Evolutionary conservation across 2,888 invertebrate species (phyloP).

Genomic region (Odontothrips loti): DNA sequence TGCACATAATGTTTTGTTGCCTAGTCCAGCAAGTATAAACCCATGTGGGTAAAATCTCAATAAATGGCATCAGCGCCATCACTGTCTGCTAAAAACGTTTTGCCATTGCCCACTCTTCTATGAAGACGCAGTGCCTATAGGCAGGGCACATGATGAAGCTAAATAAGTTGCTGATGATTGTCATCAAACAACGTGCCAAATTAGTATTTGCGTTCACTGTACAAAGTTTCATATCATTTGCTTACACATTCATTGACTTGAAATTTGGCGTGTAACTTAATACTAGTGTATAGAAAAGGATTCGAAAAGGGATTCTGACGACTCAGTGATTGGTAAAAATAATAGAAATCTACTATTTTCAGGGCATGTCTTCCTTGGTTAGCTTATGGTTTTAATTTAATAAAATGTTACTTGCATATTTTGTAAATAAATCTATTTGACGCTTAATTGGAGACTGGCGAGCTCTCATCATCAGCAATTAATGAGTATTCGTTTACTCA

Average conservation of each 20-base stretch:
- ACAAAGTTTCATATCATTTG: not conserved
- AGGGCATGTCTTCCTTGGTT: too few species aligned
- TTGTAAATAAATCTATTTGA: too few species aligned
- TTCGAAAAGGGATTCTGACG: too few species aligned
- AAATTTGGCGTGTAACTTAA: too few species aligned
- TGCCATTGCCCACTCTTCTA: not conserved
- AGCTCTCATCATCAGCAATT: too few species aligned
- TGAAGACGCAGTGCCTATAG: not conserved
- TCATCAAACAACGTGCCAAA: slow-evolving; percentile 16
- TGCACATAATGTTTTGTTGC: not conserved
- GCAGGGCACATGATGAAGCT: not conserved
- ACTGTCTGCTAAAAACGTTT: not conserved
- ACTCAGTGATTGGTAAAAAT: too few species aligned
- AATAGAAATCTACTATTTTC: too few species aligned
- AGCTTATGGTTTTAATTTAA: too few species aligned
- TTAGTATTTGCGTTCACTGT: not conserved
- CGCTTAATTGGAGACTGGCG: too few species aligned
- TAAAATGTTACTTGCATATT: too few species aligned
- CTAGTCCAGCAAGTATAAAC: not conserved
- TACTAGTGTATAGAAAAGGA: too few species aligned
- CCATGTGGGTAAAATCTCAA: not conserved
- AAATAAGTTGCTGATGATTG: not conserved
- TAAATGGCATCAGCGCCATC: not conserved
- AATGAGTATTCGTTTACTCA: too few species aligned
- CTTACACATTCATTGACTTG: not conserved